Evolutionary conservation across 2,113 vertebrate genomes (phyloP).

Genomic region (Phoenicopterus ruber): DNA sequence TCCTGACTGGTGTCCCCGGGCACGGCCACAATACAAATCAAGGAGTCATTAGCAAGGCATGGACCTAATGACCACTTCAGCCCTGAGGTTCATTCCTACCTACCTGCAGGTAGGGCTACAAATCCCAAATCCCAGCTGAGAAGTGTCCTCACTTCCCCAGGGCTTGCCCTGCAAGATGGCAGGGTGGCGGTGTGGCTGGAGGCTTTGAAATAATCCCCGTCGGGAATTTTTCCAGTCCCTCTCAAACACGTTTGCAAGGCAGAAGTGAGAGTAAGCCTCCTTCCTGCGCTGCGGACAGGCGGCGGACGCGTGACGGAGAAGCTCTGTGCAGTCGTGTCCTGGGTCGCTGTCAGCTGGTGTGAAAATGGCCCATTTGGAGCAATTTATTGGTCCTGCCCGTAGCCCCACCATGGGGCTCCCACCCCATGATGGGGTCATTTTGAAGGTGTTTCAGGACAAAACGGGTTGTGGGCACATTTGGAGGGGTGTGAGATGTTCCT

Average conservation of each 20-base stretch:
- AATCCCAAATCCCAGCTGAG: not conserved
- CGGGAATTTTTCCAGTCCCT: not conserved
- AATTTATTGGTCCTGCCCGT: rapidly evolving
- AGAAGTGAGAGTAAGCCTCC: not conserved
- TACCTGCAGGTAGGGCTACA: not conserved
- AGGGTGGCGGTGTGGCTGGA: not conserved
- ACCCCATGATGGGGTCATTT: not conserved
- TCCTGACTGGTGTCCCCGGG: not conserved
- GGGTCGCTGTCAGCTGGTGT: rapidly evolving
- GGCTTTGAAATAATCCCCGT: not conserved
- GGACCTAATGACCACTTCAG: not conserved
- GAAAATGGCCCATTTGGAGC: not conserved
- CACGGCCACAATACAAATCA: rapidly evolving
- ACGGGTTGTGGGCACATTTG: not conserved
- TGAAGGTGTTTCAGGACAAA: not conserved
- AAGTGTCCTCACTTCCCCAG: not conserved
- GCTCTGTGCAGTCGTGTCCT: not conserved
- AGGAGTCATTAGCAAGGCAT: not conserved
- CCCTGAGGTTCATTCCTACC: not conserved
- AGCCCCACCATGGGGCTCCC: not conserved
- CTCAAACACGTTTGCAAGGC: not conserved
- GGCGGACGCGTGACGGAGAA: rapidly evolving
- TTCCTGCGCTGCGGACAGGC: rapidly evolving
- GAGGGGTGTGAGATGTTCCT: not conserved
- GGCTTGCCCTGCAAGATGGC: not conserved